phyloP scores from a whole-genome alignment of 2,113 vertebrate genomes.

The Pampusana beccarii region DNA sequence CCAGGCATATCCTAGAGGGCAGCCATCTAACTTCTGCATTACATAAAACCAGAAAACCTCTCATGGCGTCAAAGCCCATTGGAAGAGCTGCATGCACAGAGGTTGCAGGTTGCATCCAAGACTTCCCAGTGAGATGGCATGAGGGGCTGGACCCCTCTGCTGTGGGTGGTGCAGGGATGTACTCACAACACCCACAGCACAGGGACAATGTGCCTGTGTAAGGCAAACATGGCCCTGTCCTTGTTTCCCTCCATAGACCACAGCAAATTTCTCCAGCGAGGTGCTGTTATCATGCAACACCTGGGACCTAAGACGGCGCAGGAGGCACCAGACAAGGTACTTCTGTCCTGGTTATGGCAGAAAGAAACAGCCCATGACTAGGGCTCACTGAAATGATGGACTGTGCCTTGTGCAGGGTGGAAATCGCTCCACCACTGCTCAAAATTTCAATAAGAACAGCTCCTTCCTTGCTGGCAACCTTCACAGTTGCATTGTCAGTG shows the following conservation, averaged over 20 bases:
- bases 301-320: not conserved
- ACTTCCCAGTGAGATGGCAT: rapidly evolving
- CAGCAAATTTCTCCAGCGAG: not conserved
- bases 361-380: rapidly evolving
- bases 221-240: rapidly evolving
- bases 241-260: not conserved
- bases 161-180: not conserved
- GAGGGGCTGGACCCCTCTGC: not conserved
- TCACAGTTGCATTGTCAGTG: not conserved
- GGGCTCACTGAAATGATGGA: not conserved
- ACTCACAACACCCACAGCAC: not conserved
- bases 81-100: rapidly evolving
- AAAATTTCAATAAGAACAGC: not conserved
- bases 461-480: not conserved
- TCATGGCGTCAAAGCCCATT: not conserved
- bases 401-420: not conserved
- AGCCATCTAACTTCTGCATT: not conserved
- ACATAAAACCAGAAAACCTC: not conserved
- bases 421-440: not conserved
- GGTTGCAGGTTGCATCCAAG: rapidly evolving
- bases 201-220: rapidly evolving
- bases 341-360: not conserved
- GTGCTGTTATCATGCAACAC: rapidly evolving
- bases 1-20: not conserved
- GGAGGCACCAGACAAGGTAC: not conserved